phyloP scores from a whole-genome alignment of 2,888 invertebrate species.

The Saturnia japonica region DNA sequence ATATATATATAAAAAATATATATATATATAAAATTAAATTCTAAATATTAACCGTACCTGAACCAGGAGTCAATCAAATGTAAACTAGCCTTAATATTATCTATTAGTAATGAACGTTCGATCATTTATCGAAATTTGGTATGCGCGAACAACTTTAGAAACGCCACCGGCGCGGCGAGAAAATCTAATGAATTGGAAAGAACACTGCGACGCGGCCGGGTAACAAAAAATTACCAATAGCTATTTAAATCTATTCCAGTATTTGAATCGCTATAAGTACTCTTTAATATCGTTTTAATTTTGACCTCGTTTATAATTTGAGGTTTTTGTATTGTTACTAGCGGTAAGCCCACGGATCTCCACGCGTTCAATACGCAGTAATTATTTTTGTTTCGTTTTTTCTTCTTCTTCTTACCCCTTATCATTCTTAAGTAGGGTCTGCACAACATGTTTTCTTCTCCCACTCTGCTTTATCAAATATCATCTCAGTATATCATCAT shows the following conservation, averaged over 20 bases:
- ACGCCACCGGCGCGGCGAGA: slow-evolving; percentile 37
- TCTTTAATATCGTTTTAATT: slow-evolving; percentile 22
- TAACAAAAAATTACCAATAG: slow-evolving; percentile 29
- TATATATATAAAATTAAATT: background rate
- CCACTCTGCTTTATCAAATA: too few species aligned
- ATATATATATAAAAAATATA: too few species aligned
- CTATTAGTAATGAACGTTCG: slow-evolving; percentile 41
- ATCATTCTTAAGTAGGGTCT: too few species aligned
- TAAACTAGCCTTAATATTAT: background rate
- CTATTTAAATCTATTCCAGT: slow-evolving; percentile 24
- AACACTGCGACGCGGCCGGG: slow-evolving; percentile 29
- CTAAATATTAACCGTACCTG: background rate
- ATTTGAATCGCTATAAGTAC: slow-evolving; percentile 13
- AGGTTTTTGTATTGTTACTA: slow-evolving; percentile 19
- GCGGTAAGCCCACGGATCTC: too few species aligned
- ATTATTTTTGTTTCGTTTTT: too few species aligned
- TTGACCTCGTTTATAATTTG: slow-evolving; percentile 20
- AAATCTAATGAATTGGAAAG: slow-evolving; percentile 43
- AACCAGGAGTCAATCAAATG: background rate
- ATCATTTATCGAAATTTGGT: slow-evolving; percentile 43
- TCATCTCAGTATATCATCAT: too few species aligned
- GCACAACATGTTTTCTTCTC: too few species aligned
- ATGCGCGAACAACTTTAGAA: slow-evolving; percentile 43
- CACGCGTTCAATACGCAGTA: too few species aligned
- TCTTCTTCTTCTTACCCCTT: too few species aligned